Base-by-base conservation (phyloP, 1,140 invertebrate genomes). In the Plodia interpunctella region DNA sequence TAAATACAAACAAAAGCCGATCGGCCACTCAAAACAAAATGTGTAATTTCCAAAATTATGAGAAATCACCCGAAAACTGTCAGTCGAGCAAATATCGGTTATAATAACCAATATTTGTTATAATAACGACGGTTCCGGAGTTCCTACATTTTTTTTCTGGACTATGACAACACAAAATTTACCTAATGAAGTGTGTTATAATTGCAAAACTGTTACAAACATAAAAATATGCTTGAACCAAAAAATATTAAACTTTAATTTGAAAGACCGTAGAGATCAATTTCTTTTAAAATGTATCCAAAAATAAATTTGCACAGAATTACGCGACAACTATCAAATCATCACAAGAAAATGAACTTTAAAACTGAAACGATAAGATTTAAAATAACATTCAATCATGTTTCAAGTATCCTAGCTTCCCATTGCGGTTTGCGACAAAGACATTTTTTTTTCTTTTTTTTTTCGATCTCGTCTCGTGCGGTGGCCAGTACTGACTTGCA, bases 391-490 rank as follows among this genome's bases (percentile, higher is more conserved):
- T 49, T 21, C 15, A 58, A 59, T 55, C 55, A 57, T 65, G 49
- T 62, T 60, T 63, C 11, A 11, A n/a, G 13, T 44, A 44, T 44
- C n/a, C 38, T 15, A 15, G 38, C 38, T 44, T 44, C 38, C 10
- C 2, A 44, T 44, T 78, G 76, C 80, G 80, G 80, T 83, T 76
- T 68, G 78, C 74, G 80, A 83, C 78, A 83, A 83, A 83, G 78
- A 74, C 61, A 64, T 72, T 62, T 57, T 49, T 57, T 55, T 70
- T 63, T 3, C 2, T 68, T 64, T 62, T 59, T 62, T 60, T 59
- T 65, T 65, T 51, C 49, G 19, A 10, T 11, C 5, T 9, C 10
- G 18, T 57, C 60, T 50, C 59, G 52, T 68, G 61, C 64, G 68
- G 71, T 74, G 64, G 70, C 53, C 74, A 70, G 63, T 68, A 68